A percentile compares a stretch with the other conserved stretches of the same genome.
phyloP scores from a whole-genome alignment of 2,888 invertebrate species.

The Magallana nippona region DNA sequence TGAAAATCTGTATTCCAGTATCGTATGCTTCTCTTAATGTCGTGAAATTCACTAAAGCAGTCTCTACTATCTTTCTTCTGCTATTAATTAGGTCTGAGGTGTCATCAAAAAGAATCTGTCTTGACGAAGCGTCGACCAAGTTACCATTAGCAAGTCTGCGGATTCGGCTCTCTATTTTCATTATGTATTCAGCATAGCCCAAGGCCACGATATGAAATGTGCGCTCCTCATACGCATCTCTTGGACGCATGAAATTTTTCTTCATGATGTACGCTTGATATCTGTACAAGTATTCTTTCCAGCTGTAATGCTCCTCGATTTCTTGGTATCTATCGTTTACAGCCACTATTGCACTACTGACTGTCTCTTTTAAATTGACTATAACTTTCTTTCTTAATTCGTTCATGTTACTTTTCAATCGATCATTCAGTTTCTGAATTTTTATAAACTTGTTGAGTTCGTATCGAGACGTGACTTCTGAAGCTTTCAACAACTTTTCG shows the following conservation, averaged over 20 bases:
- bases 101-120: constrained; percentile 47
- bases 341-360: constrained; percentile 35
- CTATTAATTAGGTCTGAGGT: constrained; percentile 52
- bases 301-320: constrained; percentile 48
- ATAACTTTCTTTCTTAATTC: neutral
- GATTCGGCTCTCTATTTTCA: constrained; percentile 53
- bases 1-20: constrained; percentile 66
- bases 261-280: constrained; percentile 66
- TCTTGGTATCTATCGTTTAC: constrained; percentile 47
- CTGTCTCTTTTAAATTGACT: neutral
- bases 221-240: constrained; percentile 72
- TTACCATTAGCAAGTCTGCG: constrained; percentile 29
- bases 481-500: constrained; percentile 46
- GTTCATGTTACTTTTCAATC: neutral
- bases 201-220: constrained; percentile 60
- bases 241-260: constrained; percentile 67
- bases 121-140: constrained; percentile 1
- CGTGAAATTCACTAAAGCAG: constrained; percentile 62
- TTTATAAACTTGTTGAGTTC: constrained; percentile 48
- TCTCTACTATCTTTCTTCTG: constrained; percentile 60
- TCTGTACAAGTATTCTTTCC: constrained; percentile 54
- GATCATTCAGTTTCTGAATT: neutral
- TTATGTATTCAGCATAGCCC: constrained; percentile 59
- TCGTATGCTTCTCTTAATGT: constrained; percentile 63
- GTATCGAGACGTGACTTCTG: constrained; percentile 63